Evolutionary conservation across 2,888 invertebrate species (phyloP).

Genomic region (Portevinia maculata): DNA sequence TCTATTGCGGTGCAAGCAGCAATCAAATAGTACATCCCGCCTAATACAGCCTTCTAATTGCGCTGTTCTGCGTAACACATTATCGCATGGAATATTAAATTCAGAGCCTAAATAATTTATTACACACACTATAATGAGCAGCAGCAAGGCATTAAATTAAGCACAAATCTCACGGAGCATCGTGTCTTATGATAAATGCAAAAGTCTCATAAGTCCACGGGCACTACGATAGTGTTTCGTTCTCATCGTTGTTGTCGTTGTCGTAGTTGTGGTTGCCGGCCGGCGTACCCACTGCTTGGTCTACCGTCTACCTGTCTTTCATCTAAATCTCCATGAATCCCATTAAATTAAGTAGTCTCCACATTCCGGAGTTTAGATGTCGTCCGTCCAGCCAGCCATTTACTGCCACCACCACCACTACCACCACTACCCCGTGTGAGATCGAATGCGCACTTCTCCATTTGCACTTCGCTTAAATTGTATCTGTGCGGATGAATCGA

Average conservation of each 20-base stretch:
- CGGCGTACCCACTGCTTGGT: constrained; percentile 45
- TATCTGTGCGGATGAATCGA: constrained; percentile 61
- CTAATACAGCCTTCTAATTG: constrained; percentile 69
- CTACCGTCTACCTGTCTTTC: constrained; percentile 73
- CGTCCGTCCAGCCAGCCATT: constrained; percentile 44
- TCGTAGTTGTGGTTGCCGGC: constrained; percentile 38
- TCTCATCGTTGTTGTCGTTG: constrained; percentile 23
- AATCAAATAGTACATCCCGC: constrained; percentile 45
- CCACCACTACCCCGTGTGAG: constrained; percentile 51
- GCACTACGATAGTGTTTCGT: constrained; percentile 37
- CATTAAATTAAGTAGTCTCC: constrained; percentile 74
- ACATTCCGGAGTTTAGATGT: constrained; percentile 54
- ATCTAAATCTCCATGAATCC: constrained; percentile 73
- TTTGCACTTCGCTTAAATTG: constrained; percentile 68
- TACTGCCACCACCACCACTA: constrained; percentile 31
- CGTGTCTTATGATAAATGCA: constrained; percentile 74
- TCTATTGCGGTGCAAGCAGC: constrained; percentile 13
- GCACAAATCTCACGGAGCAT: constrained; percentile 66
- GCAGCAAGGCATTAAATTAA: constrained; percentile 73
- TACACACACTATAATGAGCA: constrained; percentile 72
- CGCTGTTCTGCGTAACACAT: constrained; percentile 69
- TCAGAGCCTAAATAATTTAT: constrained; percentile 73
- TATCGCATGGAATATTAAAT: constrained; percentile 70
- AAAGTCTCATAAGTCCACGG: constrained; percentile 67
- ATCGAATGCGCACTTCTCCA: constrained; percentile 66